phyloP scores from a whole-genome alignment of 2,113 vertebrate genomes.

The human region GRCh38 chr2:240137001-240137500 shows the following conservation, averaged over 20 bases:
- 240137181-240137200: accelerated
- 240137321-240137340: neutral
- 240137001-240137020: neutral
- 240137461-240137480: neutral
- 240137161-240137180: neutral
- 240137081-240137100: no score
- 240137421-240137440: neutral
- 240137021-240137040: accelerated
- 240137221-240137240: neutral
- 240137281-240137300: neutral
- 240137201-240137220: accelerated
- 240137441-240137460: neutral
- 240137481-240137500: neutral
- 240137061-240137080: neutral
- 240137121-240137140: neutral
- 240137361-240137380: no score
- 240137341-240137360: accelerated
- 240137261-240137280: neutral
- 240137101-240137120: accelerated
- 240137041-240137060: neutral
- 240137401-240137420: neutral
- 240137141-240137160: neutral
- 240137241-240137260: neutral
- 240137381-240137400: no score
- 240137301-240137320: neutral